Base-by-base conservation (phyloP, 92 coral and sea anemone genomes). In the Scolanthus callimorphus region DNA sequence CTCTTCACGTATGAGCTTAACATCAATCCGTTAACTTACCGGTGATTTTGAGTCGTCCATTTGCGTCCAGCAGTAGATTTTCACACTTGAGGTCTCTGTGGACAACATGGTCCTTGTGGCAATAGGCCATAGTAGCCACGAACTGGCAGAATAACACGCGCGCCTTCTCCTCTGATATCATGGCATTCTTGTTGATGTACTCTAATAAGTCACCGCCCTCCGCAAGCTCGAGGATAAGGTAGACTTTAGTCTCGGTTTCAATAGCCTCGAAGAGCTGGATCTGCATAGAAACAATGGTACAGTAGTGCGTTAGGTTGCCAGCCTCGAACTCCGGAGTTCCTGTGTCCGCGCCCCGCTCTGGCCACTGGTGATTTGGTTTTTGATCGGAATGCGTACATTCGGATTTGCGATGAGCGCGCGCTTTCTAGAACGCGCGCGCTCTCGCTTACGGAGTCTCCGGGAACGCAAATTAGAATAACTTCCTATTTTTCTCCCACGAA, bases 11-110 rank as follows among this genome's bases (percentile, higher is more conserved):
- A 34, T 15, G 41, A 34, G 41, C 41, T 6, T 34, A 34, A 34
- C 41, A 34, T 6, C 15, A 34, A 15, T 34, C 15, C 15, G 15
- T 34, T 15, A 15, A 34, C 15, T 26, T 57, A 85, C 95, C 95
- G 76, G 95, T 86, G 29, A 86, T 69, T 41, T 86, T 86, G 25
- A 86, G 67, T 19, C 80, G 85, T 59, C 85, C 89, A 26, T 86
- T 75, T 6, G 62, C 67, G 56, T 72, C 95, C 19, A 86, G 55
- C 29, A 86, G 37, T 3, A 86, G 55, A 59, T 86, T 86, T 28
- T 86, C 88, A 38, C 88, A 81, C 63, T 86, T 86, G 15, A 86
- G 79, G 55, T 86, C 95, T 17, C 95, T 77, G 46, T 86, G 95
- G 15, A 67, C 83, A 30, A 76, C 79, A 3, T 75, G 43, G 27